Base-by-base conservation (phyloP, 2,113 vertebrate species). In the Callipepla squamata region DNA sequence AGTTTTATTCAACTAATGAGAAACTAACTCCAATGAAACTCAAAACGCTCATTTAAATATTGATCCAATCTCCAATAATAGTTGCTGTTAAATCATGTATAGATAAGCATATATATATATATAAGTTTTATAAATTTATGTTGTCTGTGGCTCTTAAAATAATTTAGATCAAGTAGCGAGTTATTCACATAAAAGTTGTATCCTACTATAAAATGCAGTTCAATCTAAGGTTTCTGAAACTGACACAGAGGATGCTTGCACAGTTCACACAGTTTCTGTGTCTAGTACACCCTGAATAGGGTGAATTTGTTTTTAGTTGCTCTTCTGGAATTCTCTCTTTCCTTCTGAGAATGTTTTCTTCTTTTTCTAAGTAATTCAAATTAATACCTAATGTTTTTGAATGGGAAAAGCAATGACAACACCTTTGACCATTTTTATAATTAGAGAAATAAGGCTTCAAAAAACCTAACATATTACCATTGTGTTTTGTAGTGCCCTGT, bases 191-290 rank as follows among this genome's bases (percentile, higher is more conserved):
- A 21, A 23, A 65, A 66, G 18, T 21, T 78, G 48, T 4, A 28
- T 16, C n/a, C 44, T 61, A 1, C n/a, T 19, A 3, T 0, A 12
- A 4, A 26, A 5, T n/a, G 42, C 2, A n/a, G 42, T 14, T 53
- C 38, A 48, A 15, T 4, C 42, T 36, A 19, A 36, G 40, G 42
- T 6, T 89, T 25, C 38, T 59, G 44, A 9, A 1, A 0, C 0
- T 1, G 5, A 47, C 76, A 11, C 2, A 9, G 9, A 34, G 50
- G 32, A 15, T 1, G 19, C 25, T 6, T 1, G 16, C 23, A 34
- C 2, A 17, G 17, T 21, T 63, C 48, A 7, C 0, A 0, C 7
- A 45, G 28, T 16, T 53, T 53, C 26, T 53, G 51, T 30, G 26
- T 28, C 26, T 53, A 30, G 8, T 9, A 19, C 5, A 12, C 9